phyloP scores from a whole-genome alignment of 1,140 invertebrate genomes.

The Sitophilus oryzae region DNA sequence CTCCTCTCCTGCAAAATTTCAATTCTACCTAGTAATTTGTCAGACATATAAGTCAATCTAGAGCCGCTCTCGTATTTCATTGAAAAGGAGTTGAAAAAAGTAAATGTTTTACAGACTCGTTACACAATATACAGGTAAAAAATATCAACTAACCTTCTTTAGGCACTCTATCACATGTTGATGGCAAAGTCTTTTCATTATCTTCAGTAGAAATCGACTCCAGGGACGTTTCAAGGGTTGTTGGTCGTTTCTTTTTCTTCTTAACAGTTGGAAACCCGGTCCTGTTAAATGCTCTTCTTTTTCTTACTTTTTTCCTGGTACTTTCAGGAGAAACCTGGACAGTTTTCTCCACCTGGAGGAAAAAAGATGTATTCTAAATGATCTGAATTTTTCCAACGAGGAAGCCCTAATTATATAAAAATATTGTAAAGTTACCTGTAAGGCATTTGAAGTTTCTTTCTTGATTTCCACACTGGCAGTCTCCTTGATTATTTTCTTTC shows the following conservation, averaged over 20 bases:
- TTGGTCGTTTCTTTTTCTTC: slow-evolving; percentile 72
- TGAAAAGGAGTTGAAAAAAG: no score
- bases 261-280: slow-evolving; percentile 82
- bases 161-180: slow-evolving; percentile 56
- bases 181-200: not conserved
- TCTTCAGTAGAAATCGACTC: not conserved
- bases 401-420: no score
- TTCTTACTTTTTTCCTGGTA: slow-evolving; percentile 60
- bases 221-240: slow-evolving; percentile 10
- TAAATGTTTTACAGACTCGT: no score
- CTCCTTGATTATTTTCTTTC: slow-evolving; percentile 6
- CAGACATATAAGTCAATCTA: no score
- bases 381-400: not conserved
- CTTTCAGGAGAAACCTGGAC: slow-evolving; percentile 30
- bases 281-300: slow-evolving; percentile 72
- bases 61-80: no score
- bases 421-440: no score
- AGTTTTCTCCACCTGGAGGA: slow-evolving; percentile 43
- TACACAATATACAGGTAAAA: no score
- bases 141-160: slow-evolving; percentile 49
- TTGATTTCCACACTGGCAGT: slow-evolving; percentile 4
- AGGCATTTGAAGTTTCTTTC: not conserved
- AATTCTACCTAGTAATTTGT: no score
- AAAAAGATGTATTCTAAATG: not conserved
- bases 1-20: slow-evolving; percentile 45